Percentiles rank a stretch among this genome's conserved stretches.
These are phyloP conservation scores for Pseudomugil tenellus DNA, from an alignment of 2,797 vertebrate genomes.

Conservation along the genomic window DNA sequence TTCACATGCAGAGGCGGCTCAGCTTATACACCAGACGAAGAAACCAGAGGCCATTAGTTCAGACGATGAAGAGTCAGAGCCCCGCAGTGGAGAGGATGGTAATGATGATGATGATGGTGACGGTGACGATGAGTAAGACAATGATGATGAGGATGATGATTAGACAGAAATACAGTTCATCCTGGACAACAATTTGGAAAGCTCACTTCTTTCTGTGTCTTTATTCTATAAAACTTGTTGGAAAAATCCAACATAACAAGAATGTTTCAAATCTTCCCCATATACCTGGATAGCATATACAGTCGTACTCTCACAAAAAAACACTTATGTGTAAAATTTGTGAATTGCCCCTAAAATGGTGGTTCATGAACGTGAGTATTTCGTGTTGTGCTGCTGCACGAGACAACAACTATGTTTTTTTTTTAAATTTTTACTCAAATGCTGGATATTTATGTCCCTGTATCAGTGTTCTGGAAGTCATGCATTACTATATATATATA, in stretches of 20 bases:
- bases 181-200: not conserved
- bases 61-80: constrained; percentile 57
- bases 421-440: constrained; percentile 12
- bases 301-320: not conserved
- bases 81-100: constrained; percentile 52
- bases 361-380: constrained; percentile 1
- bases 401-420: constrained; percentile 1
- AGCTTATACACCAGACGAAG: constrained; percentile 36
- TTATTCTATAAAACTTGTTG: not conserved
- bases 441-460: constrained; percentile 1
- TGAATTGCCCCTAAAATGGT: not conserved
- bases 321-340: not conserved
- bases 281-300: not conserved
- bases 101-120: constrained; percentile 36
- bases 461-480: not conserved
- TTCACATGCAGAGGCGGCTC: constrained; percentile 54
- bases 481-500: not conserved
- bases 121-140: constrained; percentile 5
- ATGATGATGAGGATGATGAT: not conserved
- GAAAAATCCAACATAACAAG: too few relatives aligned
- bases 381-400: constrained; percentile 7
- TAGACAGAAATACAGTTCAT: constrained; percentile 3
- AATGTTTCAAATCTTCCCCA: too few relatives aligned
- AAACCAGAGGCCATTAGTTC: constrained; percentile 49
- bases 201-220: not conserved